A percentile compares a stretch with the other conserved stretches of the same genome.
Conservation (phyloP, 2,797 vertebrate genomes). For the Phoxinus dragarum region DNA sequence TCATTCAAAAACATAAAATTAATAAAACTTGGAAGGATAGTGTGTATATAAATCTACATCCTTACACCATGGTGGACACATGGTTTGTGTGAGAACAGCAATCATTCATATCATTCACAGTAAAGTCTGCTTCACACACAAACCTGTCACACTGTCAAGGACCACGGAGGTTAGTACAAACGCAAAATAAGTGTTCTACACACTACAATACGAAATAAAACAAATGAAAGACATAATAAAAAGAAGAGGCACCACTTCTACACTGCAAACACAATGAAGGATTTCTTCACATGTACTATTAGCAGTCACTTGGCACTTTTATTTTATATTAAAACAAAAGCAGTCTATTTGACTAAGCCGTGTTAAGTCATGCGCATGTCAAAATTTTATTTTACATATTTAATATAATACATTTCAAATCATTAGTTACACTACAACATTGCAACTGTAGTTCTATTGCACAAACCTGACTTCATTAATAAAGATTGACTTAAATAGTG, state of each 20-base stretch:
- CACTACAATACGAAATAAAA: slow-evolving; percentile 57
- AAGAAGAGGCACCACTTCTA: slow-evolving; percentile 58
- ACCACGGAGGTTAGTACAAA: slow-evolving; percentile 65
- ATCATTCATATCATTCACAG: neutral
- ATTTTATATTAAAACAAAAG: slow-evolving; percentile 59
- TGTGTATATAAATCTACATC: slow-evolving; percentile 12
- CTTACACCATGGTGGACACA: slow-evolving; percentile 64
- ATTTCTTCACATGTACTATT: neutral
- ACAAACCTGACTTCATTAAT: slow-evolving; percentile 93
- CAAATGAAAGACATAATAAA: slow-evolving; percentile 51
- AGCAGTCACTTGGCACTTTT: neutral
- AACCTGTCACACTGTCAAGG: slow-evolving; percentile 58
- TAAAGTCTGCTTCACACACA: slow-evolving; percentile 58
- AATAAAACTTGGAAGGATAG: neutral
- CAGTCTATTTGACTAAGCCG: slow-evolving; percentile 79
- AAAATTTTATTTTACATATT: slow-evolving; percentile 99
- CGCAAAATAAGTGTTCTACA: slow-evolving; percentile 58
- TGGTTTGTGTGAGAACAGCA: slow-evolving; percentile 62
- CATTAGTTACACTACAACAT: slow-evolving; percentile 92
- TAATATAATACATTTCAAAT: slow-evolving; percentile 98
- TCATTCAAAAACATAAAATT: neutral
- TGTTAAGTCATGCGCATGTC: slow-evolving; percentile 91
- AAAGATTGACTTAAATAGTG: slow-evolving; percentile 95
- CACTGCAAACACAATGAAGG: neutral
- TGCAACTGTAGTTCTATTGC: slow-evolving; percentile 93